A percentile compares a stretch with the other conserved stretches of the same genome.
These are phyloP conservation scores for Sardinella longiceps DNA, from an alignment of 2,797 vertebrate species.

Conservation along the genomic window DNA sequence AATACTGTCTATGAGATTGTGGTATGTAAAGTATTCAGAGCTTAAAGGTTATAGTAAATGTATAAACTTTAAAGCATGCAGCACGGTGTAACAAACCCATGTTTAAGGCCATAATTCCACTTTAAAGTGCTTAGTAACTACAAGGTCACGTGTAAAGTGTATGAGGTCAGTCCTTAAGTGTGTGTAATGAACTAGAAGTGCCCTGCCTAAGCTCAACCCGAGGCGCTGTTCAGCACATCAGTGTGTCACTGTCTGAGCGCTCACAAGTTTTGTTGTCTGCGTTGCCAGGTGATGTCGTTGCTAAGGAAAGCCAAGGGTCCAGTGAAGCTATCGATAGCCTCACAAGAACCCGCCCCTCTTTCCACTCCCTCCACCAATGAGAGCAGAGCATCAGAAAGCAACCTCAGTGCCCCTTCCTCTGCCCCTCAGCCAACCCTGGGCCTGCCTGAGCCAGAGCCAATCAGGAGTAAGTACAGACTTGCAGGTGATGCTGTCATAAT, in stretches of 20 bases:
- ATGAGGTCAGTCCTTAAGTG: neutral
- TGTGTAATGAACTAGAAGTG: neutral
- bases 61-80: neutral
- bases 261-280: constrained; percentile 29
- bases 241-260: neutral
- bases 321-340: constrained; percentile 80
- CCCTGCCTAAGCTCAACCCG: neutral
- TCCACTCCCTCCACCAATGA: constrained; percentile 48
- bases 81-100: neutral
- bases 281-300: constrained; percentile 79
- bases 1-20: too few species aligned
- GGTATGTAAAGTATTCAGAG: too few species aligned
- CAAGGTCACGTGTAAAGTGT: neutral
- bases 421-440: constrained; percentile 42
- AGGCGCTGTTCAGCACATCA: neutral
- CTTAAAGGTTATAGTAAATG: neutral
- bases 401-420: constrained; percentile 49
- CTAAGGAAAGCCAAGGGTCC: constrained; percentile 76
- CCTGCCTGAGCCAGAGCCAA: constrained; percentile 76
- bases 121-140: neutral
- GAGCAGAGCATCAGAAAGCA: constrained; percentile 52
- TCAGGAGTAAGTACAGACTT: constrained; percentile 76
- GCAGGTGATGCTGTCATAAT: neutral
- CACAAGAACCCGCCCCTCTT: constrained; percentile 61
- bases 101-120: neutral